These are phyloP conservation scores for Gallinago paraguaiae DNA, from an alignment of 2,113 vertebrate genomes.

Conservation along the genomic window DNA sequence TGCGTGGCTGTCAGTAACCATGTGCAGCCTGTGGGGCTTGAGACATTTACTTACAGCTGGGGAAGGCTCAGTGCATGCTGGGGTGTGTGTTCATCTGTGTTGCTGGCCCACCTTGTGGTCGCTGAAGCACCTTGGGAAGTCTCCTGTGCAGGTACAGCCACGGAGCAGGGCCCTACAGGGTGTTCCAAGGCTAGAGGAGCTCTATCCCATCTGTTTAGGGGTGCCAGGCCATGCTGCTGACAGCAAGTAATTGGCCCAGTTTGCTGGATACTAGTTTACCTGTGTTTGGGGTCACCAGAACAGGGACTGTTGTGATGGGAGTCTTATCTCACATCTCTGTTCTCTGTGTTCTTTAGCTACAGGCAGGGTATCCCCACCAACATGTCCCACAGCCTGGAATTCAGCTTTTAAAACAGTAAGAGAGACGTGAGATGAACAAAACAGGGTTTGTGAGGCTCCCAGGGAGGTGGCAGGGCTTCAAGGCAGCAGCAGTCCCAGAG, in stretches of 20 bases:
- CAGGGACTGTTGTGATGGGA: background rate
- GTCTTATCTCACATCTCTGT: background rate
- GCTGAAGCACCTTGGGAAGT: background rate
- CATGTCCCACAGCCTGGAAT: background rate
- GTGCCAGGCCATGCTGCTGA: background rate
- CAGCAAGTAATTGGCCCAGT: background rate
- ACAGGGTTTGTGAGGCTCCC: background rate
- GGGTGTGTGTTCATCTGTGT: background rate
- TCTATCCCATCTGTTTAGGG: background rate
- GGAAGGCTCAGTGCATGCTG: background rate
- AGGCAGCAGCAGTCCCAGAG: background rate
- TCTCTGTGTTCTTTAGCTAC: background rate
- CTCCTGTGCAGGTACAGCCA: rapidly evolving
- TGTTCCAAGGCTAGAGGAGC: background rate
- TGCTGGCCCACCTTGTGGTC: background rate
- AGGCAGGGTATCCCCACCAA: background rate
- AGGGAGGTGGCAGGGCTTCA: background rate
- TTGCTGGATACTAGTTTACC: background rate
- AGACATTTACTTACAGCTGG: background rate
- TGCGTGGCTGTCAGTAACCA: rapidly evolving
- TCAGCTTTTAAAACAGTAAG: background rate
- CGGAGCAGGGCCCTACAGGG: background rate
- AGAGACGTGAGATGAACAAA: background rate
- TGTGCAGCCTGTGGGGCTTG: background rate
- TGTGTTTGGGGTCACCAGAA: background rate